Base-by-base conservation (phyloP, 2,113 vertebrate species). In the Pluvianellus socialis region DNA sequence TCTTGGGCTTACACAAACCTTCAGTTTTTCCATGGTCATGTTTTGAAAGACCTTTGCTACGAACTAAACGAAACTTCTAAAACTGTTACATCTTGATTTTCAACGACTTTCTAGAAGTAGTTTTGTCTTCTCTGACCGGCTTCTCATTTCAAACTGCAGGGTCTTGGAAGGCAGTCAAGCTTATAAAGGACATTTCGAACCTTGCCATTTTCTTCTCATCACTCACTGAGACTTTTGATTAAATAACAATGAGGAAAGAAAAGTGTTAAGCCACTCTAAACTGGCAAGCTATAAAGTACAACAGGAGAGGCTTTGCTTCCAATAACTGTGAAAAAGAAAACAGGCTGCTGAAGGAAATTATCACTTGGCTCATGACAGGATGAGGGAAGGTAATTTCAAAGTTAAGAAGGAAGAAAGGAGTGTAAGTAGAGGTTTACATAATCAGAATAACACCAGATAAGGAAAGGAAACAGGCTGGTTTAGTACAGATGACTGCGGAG, bases 391-490 rank as follows among this genome's bases (percentile, higher is more conserved):
- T 65, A 82, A 81, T 77, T 68, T 87, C 47, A 68, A 68, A 82
- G 47, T 17, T 38, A 53, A 92, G 56, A 72, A 68, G 62, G 73
- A 85, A 81, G 68, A 81, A 83, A 62, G 20, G 44, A 95, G n/a
- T 63, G 24, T 49, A 76, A 66, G 22, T 23, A 86, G 53, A 53
- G 50, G 33, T 88, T 92, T 86, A 52, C 79, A 35, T 63, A 83
- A 73, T 70, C 35, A 76, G 35, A 90, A 35, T 53, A 89, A 55
- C 28, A 84, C n/a, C 32, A 81, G 93, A 87, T 87, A 90, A 90
- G 49, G 55, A 92, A 94, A 96, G 61, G 65, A 79, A 96, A 87
- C 77, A 94, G 56, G 10, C 86, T 92, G 73, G 61, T 89, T 94
- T 90, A 44, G 61, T 94, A 52, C 19, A 65, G 73, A 49, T 55